Evolutionary conservation across 1,140 invertebrate genomes (phyloP), one percentile per base, ranked within the genome.

Genomic region (Brachionus asplanchnoidis): DNA sequence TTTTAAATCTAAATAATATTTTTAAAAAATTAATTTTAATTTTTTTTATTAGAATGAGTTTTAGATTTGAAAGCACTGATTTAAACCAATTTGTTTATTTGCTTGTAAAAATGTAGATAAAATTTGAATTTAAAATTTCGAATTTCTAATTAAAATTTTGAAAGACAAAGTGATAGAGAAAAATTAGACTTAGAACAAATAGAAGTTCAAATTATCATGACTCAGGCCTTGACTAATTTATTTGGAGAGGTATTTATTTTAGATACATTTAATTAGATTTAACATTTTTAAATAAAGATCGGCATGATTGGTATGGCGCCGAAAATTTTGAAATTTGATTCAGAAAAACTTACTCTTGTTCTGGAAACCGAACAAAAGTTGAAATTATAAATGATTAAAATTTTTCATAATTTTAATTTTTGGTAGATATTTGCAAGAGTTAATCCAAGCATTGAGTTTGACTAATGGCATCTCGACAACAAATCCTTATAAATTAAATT

Each of bases 141-240:
- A 73, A 42, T 3, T 17, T 20, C n/a, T 73, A n/a, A 42, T 40
- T 4, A 44, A 42, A 40, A 20, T 73, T 20, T 77, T 77, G 9
- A 5, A 12, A 77, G 73, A 77, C 7, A 50, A 36, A 50, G 42
- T 26, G 73, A 77, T 12, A 23, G 4, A 26, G 42, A 77, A 77
- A 28, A 77, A 3, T 32, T 77, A 28, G 26, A 28, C 8, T 17
- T 77, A 23, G 42, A 46, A 2, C 11, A 14, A 28, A 77, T 77
- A 26, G 73, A 77, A 28, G 42, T 77, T 77, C 73, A 77, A 53
- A 50, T 77, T 14, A 77, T 77, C 14, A 77, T 77, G 3, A 53
- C 17, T 8, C 73, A 77, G 9, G 42, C 73, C 4, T 77, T 77
- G 42, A 77, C 46, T 23, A 77, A 32, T 77, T 50, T 77, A 26